Evolutionary conservation across 37 sponge, comb jelly and placozoan genomes (phyloP), one percentile per base, ranked within the genome.

Genomic region (Crambe crambe): DNA sequence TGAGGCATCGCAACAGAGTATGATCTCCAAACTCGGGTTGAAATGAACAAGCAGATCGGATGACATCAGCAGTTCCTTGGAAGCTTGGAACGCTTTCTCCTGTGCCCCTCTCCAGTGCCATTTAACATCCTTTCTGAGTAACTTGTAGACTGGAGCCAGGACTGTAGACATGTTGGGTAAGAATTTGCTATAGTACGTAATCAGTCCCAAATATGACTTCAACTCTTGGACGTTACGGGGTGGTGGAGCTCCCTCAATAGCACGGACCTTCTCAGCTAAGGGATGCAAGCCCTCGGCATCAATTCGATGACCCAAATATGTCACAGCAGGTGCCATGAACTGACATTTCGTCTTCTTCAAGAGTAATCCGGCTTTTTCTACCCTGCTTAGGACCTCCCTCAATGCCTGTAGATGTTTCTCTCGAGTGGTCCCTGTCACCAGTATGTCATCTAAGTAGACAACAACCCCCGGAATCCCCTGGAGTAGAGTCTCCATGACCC

Each of bases 181-280:
- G 40, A 76, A 76, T 32, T 76, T 76, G 37, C 60, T 41, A 60
- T 76, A 76, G 41, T 59, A 76, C 21, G 59, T 59, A 9, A 76
- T 25, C 39, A 77, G n/a, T 1, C 77, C 77, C 1, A 77, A 42
- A 17, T 42, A 77, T 39, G 77, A 37, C 47, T 62, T 77, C 65
- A 62, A 57, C 37, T 77, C 43, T 25, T 40, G 2, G 1, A 77
- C 70, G 37, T 44, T 57, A 6, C 47, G 40, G 15, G 80, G 80
- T 26, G 0, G 25, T 21, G 70, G 80, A 2, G 44, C 77, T 5
- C 62, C 42, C 12, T 63, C 8, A 12, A 61, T 39, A 3, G 64
- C 64, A 27, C 39, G 39, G 29, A 62, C 64, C 43, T 61, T 77
- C 1, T 23, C 20, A 1, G 2, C 21, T 12, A 32, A 0, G 35